Evolutionary conservation across 2,113 vertebrate species (phyloP).

Genomic region (Theristicus caerulescens): DNA sequence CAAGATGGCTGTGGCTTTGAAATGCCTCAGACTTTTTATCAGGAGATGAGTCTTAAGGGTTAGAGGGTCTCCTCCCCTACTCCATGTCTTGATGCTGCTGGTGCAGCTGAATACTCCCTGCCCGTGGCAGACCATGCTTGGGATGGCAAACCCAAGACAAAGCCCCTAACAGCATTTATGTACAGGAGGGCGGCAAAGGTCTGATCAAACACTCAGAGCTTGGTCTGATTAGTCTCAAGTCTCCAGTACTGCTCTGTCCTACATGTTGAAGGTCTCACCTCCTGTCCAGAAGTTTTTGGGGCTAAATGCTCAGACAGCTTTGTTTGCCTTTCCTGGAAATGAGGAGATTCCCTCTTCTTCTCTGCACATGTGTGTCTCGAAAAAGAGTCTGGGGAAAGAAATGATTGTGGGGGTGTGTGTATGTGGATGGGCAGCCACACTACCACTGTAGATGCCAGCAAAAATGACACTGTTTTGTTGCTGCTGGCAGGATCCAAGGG

Average conservation of each 20-base stretch:
- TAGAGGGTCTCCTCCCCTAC: background rate
- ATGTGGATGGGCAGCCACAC: background rate
- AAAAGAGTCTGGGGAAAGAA: background rate
- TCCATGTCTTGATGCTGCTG: background rate
- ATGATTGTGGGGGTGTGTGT: background rate
- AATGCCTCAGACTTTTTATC: background rate
- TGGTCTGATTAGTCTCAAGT: background rate
- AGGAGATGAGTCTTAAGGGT: background rate
- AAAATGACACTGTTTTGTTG: background rate
- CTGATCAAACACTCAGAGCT: background rate
- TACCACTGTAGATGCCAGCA: background rate
- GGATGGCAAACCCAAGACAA: background rate
- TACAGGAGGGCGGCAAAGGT: background rate
- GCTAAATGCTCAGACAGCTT: background rate
- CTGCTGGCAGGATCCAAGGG: background rate
- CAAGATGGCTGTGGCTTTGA: background rate
- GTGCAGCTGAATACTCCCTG: background rate
- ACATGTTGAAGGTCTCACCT: background rate
- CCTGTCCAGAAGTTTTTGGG: background rate
- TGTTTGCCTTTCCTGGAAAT: background rate
- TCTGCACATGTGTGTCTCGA: rapidly evolving
- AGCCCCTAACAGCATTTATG: background rate
- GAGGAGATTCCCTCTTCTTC: background rate
- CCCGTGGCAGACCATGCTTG: background rate
- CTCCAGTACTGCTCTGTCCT: background rate